phyloP scores from a whole-genome alignment of 2,797 vertebrate genomes.

The Fringilla coelebs region DNA sequence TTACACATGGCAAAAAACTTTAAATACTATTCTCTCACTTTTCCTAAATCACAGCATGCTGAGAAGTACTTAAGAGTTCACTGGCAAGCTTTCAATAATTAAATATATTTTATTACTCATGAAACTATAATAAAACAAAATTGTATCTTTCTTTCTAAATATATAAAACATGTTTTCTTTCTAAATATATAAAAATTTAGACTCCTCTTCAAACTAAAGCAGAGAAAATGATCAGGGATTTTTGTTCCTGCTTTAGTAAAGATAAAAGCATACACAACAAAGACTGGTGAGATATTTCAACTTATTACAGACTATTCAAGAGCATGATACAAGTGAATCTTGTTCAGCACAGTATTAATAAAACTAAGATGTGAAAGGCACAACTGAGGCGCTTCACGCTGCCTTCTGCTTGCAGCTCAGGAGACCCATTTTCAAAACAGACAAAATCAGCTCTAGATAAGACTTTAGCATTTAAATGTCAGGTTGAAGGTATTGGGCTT shows the following conservation, averaged over 20 bases:
- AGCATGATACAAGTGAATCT: neutral
- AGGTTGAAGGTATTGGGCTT: neutral
- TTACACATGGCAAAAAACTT: neutral
- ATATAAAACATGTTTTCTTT: neutral
- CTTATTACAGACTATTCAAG: neutral
- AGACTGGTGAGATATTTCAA: neutral
- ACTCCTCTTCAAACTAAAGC: neutral
- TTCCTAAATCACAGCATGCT: neutral
- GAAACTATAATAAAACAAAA: slow-evolving; percentile 2
- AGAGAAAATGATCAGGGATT: neutral
- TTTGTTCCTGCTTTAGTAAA: neutral
- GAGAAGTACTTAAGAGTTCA: slow-evolving; percentile 9
- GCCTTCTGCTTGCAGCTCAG: neutral
- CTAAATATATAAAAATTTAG: neutral
- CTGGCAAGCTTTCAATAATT: neutral
- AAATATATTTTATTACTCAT: neutral
- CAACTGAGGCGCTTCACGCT: neutral
- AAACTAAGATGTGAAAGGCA: neutral
- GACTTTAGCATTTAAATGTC: neutral
- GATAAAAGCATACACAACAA: neutral
- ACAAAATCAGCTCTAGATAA: neutral
- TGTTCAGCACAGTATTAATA: neutral
- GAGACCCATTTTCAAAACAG: neutral
- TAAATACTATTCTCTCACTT: neutral
- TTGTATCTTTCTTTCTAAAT: neutral